A percentile compares a stretch with the other conserved stretches of the same genome.
Evolutionary conservation across 2,797 vertebrate species (phyloP).

Genomic region (Hephaestus fuliginosus): DNA sequence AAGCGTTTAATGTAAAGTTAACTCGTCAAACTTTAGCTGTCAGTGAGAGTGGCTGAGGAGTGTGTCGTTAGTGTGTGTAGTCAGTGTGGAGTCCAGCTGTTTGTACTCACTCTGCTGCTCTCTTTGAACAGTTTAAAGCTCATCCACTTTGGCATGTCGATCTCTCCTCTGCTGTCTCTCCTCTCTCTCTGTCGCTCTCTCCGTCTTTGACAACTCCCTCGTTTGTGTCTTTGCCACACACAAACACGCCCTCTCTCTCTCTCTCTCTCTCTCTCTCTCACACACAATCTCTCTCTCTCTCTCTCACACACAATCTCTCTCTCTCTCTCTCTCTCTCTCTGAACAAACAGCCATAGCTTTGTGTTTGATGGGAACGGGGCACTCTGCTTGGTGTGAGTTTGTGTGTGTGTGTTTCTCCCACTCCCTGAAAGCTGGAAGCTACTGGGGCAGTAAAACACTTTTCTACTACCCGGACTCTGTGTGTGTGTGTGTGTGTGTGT

Average conservation of each 20-base stretch:
- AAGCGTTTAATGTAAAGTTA: background rate
- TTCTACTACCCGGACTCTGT: conserved; percentile 2
- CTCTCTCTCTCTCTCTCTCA: background rate
- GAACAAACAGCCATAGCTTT: conserved; percentile 71
- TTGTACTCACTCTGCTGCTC: conserved; percentile 86
- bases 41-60: too few relatives aligned
- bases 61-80: background rate
- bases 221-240: conserved; percentile 54
- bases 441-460: conserved; percentile 31
- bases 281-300: too few relatives aligned
- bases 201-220: conserved; percentile 68
- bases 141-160: conserved; percentile 90
- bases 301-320: conserved; percentile 15
- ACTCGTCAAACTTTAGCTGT: background rate
- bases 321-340: conserved; percentile 29
- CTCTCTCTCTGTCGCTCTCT: conserved; percentile 40
- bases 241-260: conserved; percentile 44
- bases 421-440: conserved; percentile 57
- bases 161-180: conserved; percentile 48
- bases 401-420: conserved; percentile 39
- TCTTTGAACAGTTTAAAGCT: conserved; percentile 87
- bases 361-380: conserved; percentile 54
- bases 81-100: background rate
- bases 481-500: conserved; percentile 16
- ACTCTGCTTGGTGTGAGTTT: conserved; percentile 23